A percentile compares a stretch with the other conserved stretches of the same genome.
Evolutionary conservation across 2,113 vertebrate genomes (phyloP).

Genomic region (Hymenochirus boettgeri): DNA sequence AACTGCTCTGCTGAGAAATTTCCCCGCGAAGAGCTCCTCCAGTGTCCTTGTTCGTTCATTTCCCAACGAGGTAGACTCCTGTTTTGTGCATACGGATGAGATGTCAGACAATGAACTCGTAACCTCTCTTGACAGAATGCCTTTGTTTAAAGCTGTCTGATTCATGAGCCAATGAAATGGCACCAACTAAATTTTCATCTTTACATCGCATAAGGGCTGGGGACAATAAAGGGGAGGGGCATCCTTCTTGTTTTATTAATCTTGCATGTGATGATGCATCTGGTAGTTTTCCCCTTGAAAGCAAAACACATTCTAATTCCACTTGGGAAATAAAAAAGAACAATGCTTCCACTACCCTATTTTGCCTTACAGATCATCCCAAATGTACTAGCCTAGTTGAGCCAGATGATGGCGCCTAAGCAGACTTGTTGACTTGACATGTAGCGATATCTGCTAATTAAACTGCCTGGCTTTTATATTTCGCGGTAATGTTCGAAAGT

Average conservation of each 20-base stretch:
- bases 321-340: constrained; percentile 16
- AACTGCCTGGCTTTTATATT: too few relatives aligned
- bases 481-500: not conserved
- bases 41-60: constrained; percentile 55
- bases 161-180: constrained; percentile 48
- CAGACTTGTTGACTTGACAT: constrained; percentile 8
- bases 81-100: constrained; percentile 69
- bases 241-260: constrained; percentile 3
- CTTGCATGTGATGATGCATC: constrained; percentile 10
- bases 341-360: constrained; percentile 44
- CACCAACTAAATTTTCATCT: constrained; percentile 37
- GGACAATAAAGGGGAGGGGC: constrained; percentile 1
- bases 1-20: constrained; percentile 54
- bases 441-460: not conserved
- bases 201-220: constrained; percentile 42
- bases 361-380: not conserved
- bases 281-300: not conserved
- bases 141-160: constrained; percentile 59
- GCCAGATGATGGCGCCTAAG: constrained; percentile 50
- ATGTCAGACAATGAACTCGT: constrained; percentile 50
- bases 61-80: constrained; percentile 57
- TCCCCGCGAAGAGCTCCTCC: constrained; percentile 45
- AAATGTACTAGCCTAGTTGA: not conserved
- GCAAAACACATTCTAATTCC: constrained; percentile 28
- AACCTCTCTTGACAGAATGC: constrained; percentile 59